Evolutionary conservation across 53 echinoderm and acorn worm species (phyloP), one percentile per base, ranked within the genome.

Genomic region (Pentamera pediparva): DNA sequence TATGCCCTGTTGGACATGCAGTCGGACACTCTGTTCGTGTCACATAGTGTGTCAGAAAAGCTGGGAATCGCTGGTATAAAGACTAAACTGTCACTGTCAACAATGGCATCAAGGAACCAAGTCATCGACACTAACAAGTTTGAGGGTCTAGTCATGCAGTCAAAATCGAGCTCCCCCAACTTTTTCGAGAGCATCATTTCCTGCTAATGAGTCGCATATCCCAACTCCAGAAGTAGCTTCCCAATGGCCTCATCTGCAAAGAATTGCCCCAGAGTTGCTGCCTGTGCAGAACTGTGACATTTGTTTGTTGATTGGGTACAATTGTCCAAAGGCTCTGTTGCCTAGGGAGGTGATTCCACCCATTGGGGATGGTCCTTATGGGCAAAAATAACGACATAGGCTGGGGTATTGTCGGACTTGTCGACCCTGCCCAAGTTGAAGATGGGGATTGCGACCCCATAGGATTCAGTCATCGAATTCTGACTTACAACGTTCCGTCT

Each of bases 1-100:
- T 84, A 83, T 45, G 83, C 79, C 35, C 74, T 84, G 10, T 26
- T 84, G n/a, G 85, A 84, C 55, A 78, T 79, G 18, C 78, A 79
- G 24, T 79, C 85, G 2, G 78, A 84, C 55, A 78, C 78, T 21
- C 75, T 80, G 15, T 85, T 85, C 37, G 73, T 80, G 32, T 35
- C 74, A 26, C 63, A 85, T 26, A 47, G 64, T 62, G 60, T 74
- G 1, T 24, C 35, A 15, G 41, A 78, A 5, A 62, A 29, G 13
- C 49, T 79, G 12, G 70, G 72, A 37, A 13, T 78, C 7, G 28
- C 26, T 33, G 75, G 81, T 1, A 39, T 24, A 10, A 29, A 35
- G 21, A 67, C 77, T 0, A 62, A 67, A 30, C 20, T 85, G 27
- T 12, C 63, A 59, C 41, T 86, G 9, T 76, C 86, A 8, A 86